phyloP scores from a whole-genome alignment of 2,888 invertebrate species.

The Geophilus truncorum region DNA sequence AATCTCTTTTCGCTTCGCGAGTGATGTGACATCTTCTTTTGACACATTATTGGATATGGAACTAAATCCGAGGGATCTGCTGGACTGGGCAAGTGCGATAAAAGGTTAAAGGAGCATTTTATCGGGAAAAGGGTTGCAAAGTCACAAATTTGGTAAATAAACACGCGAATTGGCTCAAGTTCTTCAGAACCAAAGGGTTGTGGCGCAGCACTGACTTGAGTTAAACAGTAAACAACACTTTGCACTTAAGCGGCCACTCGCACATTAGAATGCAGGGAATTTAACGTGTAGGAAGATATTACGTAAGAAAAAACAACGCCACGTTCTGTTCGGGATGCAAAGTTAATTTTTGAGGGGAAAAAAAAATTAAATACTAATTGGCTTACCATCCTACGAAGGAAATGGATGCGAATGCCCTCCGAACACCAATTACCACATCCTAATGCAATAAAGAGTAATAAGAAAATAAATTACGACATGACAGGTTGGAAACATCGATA shows the following conservation, averaged over 20 bases:
- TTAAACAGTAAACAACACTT: not conserved
- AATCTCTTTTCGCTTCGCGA: not conserved
- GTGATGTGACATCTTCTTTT: not conserved
- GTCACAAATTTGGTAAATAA: not conserved
- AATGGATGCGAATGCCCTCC: constrained; percentile 31
- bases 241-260: not conserved
- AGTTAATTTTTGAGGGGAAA: too few relatives aligned
- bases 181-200: too few relatives aligned
- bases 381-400: constrained; percentile 34
- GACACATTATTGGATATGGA: not conserved
- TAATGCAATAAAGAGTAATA: constrained; percentile 7
- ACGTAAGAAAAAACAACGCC: too few relatives aligned
- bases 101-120: not conserved
- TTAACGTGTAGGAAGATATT: too few relatives aligned
- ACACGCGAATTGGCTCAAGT: too few relatives aligned
- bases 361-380: not conserved
- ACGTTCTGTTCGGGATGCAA: too few relatives aligned
- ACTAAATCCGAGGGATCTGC: not conserved
- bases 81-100: not conserved
- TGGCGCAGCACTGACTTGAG: too few relatives aligned
- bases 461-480: not conserved
- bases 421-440: constrained; percentile 32
- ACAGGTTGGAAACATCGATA: too few relatives aligned
- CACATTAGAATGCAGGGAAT: too few relatives aligned
- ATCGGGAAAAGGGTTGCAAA: not conserved